A percentile compares a stretch with the other conserved stretches of the same genome.
Evolutionary conservation across 2,888 invertebrate genomes (phyloP).

Genomic region (Prenolepis imparis): DNA sequence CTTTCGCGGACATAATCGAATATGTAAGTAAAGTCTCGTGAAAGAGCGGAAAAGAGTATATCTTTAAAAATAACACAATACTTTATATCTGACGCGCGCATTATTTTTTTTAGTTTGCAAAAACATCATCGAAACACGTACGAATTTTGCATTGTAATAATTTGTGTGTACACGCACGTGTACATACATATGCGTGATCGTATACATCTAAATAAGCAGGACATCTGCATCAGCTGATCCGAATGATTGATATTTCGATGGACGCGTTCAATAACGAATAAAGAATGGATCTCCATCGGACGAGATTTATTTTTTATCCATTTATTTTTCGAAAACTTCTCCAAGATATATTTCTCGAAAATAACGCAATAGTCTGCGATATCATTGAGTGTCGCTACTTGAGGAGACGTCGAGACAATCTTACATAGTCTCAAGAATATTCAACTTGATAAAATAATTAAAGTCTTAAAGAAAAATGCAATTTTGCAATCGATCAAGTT

Average conservation of each 20-base stretch:
- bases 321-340: slow-evolving; percentile 4
- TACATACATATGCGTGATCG: not conserved
- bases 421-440: not conserved
- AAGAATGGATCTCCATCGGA: not conserved
- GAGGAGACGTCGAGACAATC: not conserved
- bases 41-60: not conserved
- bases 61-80: not conserved
- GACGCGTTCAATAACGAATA: not conserved
- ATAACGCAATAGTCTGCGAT: not conserved
- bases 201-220: not conserved
- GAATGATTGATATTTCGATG: not conserved
- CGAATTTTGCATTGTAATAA: not conserved
- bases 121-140: not conserved
- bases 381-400: not conserved
- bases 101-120: not conserved
- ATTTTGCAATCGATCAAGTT: not conserved
- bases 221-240: not conserved
- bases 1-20: not conserved
- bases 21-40: not conserved
- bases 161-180: too few relatives aligned
- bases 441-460: not conserved
- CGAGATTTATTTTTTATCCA: too few relatives aligned
- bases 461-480: not conserved
- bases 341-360: not conserved
- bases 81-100: not conserved